Conservation (phyloP, 92 coral and sea anemone genomes). For the Umimayanthus kanabou region DNA sequence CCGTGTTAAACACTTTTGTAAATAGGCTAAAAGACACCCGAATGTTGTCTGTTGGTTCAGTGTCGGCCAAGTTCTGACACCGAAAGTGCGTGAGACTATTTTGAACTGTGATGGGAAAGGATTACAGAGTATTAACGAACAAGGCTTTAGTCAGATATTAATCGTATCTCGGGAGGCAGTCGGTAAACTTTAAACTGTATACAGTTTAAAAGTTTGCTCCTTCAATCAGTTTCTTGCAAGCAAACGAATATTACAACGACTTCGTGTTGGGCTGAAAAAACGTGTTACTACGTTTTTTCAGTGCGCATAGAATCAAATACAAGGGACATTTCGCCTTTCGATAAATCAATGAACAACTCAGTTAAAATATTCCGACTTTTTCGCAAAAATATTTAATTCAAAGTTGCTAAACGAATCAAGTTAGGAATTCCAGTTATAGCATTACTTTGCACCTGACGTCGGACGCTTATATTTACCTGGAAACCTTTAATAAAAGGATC, state of each 20-base stretch:
- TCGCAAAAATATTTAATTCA: not conserved
- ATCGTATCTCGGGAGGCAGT: not conserved
- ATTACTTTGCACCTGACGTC: constrained; percentile 1
- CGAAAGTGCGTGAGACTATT: not conserved
- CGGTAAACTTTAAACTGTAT: not conserved
- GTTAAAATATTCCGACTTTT: not conserved
- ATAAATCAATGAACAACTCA: not conserved
- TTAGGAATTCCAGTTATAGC: constrained; percentile 4
- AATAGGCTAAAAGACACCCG: not conserved
- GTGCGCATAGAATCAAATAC: not conserved
- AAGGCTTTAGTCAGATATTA: not conserved
- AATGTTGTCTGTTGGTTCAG: not conserved
- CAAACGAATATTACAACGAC: not conserved
- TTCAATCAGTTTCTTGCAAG: not conserved
- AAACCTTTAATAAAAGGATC: not conserved
- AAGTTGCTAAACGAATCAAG: not conserved
- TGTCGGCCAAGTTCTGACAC: no score
- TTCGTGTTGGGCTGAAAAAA: not conserved
- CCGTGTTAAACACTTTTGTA: no score
- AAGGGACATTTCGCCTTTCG: not conserved
- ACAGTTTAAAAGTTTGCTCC: not conserved
- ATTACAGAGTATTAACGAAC: constrained; percentile 5
- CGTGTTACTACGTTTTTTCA: not conserved
- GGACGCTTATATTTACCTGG: constrained; percentile 7
- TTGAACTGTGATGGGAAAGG: not conserved